Evolutionary conservation across 2,113 vertebrate species (phyloP).

Genomic region (Paramisgurnus dabryanus): DNA sequence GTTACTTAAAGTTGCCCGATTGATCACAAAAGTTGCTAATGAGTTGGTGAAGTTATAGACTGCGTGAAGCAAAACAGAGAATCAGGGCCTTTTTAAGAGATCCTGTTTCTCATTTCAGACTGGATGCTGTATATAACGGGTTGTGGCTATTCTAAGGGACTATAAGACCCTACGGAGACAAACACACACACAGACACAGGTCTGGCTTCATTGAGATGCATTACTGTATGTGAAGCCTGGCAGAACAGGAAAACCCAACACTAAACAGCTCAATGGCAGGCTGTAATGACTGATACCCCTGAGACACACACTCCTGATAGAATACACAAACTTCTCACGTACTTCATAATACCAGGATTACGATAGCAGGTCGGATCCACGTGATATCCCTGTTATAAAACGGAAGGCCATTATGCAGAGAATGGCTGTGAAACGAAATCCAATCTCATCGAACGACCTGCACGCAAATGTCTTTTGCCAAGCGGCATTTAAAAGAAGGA

Average conservation of each 20-base stretch:
- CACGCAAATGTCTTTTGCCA: not conserved
- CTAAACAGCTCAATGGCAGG: slow-evolving; percentile 14
- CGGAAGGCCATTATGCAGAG: slow-evolving; percentile 5
- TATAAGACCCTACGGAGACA: slow-evolving; percentile 33
- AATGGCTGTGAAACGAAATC: not conserved
- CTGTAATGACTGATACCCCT: slow-evolving; percentile 48
- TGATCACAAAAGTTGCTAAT: slow-evolving; percentile 20
- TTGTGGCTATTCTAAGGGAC: slow-evolving; percentile 32
- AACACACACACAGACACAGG: not conserved
- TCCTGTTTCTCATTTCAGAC: slow-evolving; percentile 7
- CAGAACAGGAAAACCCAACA: slow-evolving; percentile 7
- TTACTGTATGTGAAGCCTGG: slow-evolving; percentile 42
- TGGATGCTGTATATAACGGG: slow-evolving; percentile 9
- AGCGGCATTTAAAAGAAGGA: not conserved
- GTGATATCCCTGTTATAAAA: not conserved
- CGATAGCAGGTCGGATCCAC: not conserved
- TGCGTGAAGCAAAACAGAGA: slow-evolving; percentile 10
- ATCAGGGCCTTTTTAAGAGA: slow-evolving; percentile 12
- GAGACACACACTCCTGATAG: slow-evolving; percentile 40
- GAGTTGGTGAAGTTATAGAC: slow-evolving; percentile 35
- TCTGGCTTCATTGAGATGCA: slow-evolving; percentile 61
- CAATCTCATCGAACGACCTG: slow-evolving; percentile 6
- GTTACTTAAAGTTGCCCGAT: slow-evolving; percentile 3
- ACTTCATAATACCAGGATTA: not conserved
- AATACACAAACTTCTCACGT: not conserved